Evolutionary conservation across 2,888 invertebrate genomes (phyloP), one percentile per base, ranked within the genome.

Genomic region (Acleris cristana): DNA sequence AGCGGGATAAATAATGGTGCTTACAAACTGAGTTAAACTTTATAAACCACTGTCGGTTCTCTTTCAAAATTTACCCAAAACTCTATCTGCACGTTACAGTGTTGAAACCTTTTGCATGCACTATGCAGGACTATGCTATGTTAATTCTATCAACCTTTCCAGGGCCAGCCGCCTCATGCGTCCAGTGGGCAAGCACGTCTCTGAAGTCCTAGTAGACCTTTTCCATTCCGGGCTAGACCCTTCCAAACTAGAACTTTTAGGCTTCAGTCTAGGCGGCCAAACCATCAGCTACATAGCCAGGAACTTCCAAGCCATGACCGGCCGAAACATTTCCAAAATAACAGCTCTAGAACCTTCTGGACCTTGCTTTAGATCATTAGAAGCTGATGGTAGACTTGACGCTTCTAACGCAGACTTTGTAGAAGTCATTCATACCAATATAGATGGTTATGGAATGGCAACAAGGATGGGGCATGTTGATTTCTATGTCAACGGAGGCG

Each of bases 361-460:
- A 0, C 90, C 92, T 0, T 92, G 92, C 71, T 92, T 90, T 48
- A 80, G 92, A 58, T 81, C 77, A 2, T 69, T 90, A 16, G 80
- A 74, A 0, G 71, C 81, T 0, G 71, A 79, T 0, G 84, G 90
- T 0, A 76, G 92, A 55, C 76, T 92, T 0, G 83, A 87, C 55
- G 77, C 84, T 0, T 84, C 88, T 0, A 79, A 91, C 58, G 91
- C 91, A 0, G 89, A 90, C 65, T 92, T 89, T 49, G 90, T 92
- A 0, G 86, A 89, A 73, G 90, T 92, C 0, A 73, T 92, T 6
- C 92, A 92, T 61, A 91, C 91, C 0, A 92, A 92, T 62, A 90
- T 92, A n/a, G 92, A 92, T 57, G 92, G 87, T 0, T 92, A 83
- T 21, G 92, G 92, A 0, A 92, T 92, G 90, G 90, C 91, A 0